These are phyloP conservation scores for Zaprionus lachaisei DNA, from an alignment of 1,140 invertebrate genomes.

Conservation along the genomic window DNA sequence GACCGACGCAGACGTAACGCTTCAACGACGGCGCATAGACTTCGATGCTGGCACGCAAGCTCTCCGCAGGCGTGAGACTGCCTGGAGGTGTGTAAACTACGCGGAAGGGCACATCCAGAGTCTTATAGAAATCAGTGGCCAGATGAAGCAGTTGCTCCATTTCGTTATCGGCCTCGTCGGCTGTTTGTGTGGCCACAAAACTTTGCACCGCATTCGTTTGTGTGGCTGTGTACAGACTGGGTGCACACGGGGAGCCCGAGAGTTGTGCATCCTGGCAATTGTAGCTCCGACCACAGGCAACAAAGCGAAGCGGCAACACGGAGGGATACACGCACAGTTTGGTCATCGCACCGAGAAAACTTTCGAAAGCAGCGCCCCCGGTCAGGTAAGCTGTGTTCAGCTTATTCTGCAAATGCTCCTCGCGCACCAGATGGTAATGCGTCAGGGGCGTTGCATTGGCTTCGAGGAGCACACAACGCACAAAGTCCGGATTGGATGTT, in stretches of 20 bases:
- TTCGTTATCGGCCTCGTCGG: conserved; percentile 77
- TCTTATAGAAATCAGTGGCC: conserved; percentile 86
- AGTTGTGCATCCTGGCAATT: conserved; percentile 64
- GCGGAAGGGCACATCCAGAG: conserved; percentile 86
- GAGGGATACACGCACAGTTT: conserved; percentile 86
- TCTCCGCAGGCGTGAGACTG: conserved; percentile 85
- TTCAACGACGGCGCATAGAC: conserved; percentile 86
- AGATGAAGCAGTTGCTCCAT: conserved; percentile 85
- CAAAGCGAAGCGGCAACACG: conserved; percentile 86
- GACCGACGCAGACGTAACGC: conserved; percentile 87
- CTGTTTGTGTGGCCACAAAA: conserved; percentile 85
- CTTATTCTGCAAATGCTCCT: conserved; percentile 84
- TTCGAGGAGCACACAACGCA: conserved; percentile 87
- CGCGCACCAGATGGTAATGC: conserved; percentile 85
- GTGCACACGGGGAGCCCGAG: conserved; percentile 25
- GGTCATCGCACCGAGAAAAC: conserved; percentile 87
- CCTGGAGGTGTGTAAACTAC: conserved; percentile 85
- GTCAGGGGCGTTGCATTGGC: conserved; percentile 85
- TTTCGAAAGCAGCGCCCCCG: conserved; percentile 86
- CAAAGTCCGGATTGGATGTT: conserved; percentile 87
- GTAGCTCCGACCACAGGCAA: conserved; percentile 87
- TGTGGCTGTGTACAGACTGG: conserved; percentile 86
- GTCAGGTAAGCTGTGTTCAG: conserved; percentile 86
- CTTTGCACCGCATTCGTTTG: conserved; percentile 86
- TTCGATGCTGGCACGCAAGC: conserved; percentile 86